Percentiles rank a stretch among this genome's conserved stretches.
Conservation (phyloP, 2,113 vertebrate species). For the Archilochus colubris region DNA sequence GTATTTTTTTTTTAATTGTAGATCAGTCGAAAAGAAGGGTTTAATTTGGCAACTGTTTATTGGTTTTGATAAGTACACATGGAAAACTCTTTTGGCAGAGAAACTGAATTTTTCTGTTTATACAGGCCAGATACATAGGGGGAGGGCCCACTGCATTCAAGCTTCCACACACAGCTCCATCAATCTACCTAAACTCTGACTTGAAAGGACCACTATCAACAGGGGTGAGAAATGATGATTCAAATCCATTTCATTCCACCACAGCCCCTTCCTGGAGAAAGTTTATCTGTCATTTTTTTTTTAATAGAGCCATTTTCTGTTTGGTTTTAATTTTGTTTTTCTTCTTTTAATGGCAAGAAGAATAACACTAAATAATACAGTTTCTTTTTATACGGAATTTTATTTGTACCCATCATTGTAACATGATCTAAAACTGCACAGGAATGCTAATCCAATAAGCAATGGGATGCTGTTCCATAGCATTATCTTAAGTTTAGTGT, state of each 20-base stretch:
- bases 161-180: conserved; percentile 80
- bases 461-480: background rate
- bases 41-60: background rate
- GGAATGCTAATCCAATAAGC: background rate
- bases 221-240: conserved; percentile 80
- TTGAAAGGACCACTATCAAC: conserved; percentile 85
- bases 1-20: background rate
- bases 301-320: background rate
- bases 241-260: conserved; percentile 75
- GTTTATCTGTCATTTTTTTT: background rate
- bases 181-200: conserved; percentile 86
- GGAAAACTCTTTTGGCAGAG: conserved; percentile 10
- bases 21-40: background rate
- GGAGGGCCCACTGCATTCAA: conserved; percentile 83
- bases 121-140: conserved; percentile 83
- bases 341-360: background rate
- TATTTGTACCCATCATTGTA: background rate
- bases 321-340: background rate
- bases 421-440: background rate
- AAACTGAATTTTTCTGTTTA: conserved; percentile 77
- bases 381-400: background rate
- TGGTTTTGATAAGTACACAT: background rate
- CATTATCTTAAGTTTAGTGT: background rate
- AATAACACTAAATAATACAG: background rate
- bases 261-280: background rate